A percentile compares a stretch with the other conserved stretches of the same genome.
Conservation (phyloP, 1,140 invertebrate genomes). For the Thaumatotibia leucotreta region DNA sequence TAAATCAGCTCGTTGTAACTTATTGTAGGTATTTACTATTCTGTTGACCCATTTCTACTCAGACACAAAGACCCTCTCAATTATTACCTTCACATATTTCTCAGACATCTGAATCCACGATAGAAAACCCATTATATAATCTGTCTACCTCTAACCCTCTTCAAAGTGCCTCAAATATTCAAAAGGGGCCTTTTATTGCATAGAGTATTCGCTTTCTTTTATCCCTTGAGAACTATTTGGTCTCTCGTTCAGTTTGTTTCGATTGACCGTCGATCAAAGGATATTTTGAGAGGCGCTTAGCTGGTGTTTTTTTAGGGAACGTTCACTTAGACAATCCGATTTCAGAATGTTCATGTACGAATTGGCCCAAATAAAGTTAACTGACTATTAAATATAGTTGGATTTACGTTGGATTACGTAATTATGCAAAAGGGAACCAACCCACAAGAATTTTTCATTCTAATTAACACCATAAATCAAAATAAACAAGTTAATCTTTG, state of each 20-base stretch:
- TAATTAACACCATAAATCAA: too few relatives aligned
- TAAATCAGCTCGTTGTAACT: too few relatives aligned
- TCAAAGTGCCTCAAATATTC: not conserved
- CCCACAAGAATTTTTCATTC: too few relatives aligned
- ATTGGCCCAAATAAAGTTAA: too few relatives aligned
- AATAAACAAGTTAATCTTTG: too few relatives aligned
- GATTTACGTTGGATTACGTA: too few relatives aligned
- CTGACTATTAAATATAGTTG: too few relatives aligned
- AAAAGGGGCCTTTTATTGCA: not conserved
- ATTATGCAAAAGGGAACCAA: too few relatives aligned
- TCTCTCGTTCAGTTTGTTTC: not conserved
- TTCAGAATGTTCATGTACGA: too few relatives aligned
- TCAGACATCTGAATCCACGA: not conserved
- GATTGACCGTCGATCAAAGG: not conserved
- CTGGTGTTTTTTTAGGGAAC: not conserved
- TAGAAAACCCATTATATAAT: not conserved
- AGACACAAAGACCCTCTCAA: too few relatives aligned
- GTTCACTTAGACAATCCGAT: not conserved
- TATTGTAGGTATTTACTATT: too few relatives aligned
- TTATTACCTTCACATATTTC: not conserved
- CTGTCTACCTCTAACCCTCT: not conserved
- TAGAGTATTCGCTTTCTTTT: not conserved
- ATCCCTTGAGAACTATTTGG: constrained; percentile 1
- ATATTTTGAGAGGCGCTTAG: not conserved
- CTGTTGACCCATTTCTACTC: too few relatives aligned